A percentile compares a stretch with the other conserved stretches of the same genome.
Evolutionary conservation across 2,113 vertebrate species (phyloP).

Genomic region (Cygnus atratus): DNA sequence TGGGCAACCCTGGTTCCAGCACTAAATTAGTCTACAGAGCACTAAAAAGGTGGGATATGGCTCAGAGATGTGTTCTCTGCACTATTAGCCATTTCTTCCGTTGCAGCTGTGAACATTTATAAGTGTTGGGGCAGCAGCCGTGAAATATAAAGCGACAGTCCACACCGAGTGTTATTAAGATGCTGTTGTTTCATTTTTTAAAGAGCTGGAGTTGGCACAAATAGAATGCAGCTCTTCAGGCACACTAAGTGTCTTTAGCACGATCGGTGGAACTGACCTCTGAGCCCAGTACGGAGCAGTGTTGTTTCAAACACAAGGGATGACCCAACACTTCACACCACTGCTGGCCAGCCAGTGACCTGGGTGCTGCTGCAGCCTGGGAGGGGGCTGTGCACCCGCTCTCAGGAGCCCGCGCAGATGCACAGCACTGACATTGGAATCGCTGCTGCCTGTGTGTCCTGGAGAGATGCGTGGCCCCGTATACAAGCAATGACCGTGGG

Average conservation of each 20-base stretch:
- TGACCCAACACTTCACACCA: neutral
- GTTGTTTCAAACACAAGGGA: neutral
- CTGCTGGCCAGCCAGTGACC: neutral
- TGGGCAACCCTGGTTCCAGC: neutral
- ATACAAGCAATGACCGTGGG: neutral
- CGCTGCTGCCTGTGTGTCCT: neutral
- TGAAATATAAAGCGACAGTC: conserved; percentile 45
- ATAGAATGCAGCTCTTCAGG: neutral
- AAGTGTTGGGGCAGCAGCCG: neutral
- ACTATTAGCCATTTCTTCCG: neutral
- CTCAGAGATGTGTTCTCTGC: neutral
- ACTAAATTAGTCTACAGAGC: neutral
- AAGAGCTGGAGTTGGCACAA: conserved; percentile 5
- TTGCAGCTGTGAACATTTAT: neutral
- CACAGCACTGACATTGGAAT: neutral
- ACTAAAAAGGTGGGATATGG: neutral
- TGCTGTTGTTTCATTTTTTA: neutral
- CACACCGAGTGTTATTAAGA: neutral
- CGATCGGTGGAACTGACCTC: neutral
- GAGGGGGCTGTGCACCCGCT: neutral
- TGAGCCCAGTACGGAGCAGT: fast-evolving
- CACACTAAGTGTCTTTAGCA: neutral
- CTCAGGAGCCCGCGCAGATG: neutral
- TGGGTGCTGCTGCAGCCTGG: neutral
- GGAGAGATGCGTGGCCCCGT: fast-evolving